Evolutionary conservation across 1,140 invertebrate genomes (phyloP).

Genomic region (Saxidomus purpurata): DNA sequence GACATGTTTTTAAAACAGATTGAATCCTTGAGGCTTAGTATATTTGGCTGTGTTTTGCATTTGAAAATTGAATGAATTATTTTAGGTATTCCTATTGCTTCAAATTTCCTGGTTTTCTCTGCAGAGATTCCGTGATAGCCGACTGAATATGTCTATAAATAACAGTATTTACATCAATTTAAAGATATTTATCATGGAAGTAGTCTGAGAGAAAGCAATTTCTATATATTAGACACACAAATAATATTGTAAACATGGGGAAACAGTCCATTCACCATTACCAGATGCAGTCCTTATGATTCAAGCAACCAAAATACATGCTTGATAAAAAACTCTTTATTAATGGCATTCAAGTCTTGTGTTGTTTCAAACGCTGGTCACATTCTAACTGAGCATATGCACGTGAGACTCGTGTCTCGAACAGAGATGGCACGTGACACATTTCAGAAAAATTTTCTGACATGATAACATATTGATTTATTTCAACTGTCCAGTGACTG

Average conservation of each 20-base stretch:
- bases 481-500: not conserved
- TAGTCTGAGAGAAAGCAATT: not conserved
- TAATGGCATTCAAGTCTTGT: no score
- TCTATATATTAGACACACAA: no score
- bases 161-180: not conserved
- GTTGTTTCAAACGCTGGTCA: no score
- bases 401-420: no score
- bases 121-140: not conserved
- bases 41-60: not conserved
- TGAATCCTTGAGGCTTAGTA: not conserved
- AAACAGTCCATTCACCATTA: no score
- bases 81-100: not conserved
- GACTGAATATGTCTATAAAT: not conserved
- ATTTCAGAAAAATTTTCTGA: not conserved
- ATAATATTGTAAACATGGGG: no score
- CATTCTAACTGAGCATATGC: no score
- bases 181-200: not conserved
- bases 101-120: not conserved
- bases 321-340: no score
- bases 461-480: not conserved
- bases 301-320: no score
- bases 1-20: conserved; percentile 14
- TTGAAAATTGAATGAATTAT: not conserved
- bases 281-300: no score
- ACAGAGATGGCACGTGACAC: no score